A percentile compares a stretch with the other conserved stretches of the same genome.
Evolutionary conservation across 2,797 vertebrate genomes (phyloP).

Genomic region (Neostethus bicornis): DNA sequence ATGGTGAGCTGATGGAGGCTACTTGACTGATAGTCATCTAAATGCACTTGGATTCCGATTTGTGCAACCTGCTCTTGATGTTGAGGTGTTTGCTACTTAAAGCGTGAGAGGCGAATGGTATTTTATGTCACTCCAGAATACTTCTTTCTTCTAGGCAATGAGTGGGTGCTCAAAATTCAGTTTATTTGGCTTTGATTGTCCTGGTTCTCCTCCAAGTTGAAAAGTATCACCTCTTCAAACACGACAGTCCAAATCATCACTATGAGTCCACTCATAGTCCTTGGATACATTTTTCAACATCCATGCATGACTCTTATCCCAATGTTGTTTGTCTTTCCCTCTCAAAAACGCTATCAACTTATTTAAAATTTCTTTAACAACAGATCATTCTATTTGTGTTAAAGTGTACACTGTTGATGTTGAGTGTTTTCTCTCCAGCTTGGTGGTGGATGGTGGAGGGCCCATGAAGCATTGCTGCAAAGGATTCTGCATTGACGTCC

Average conservation of each 20-base stretch:
- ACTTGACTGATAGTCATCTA: slow-evolving; percentile 20
- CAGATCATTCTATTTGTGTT: slow-evolving; percentile 3
- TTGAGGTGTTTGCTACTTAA: background rate
- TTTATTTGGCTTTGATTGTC: slow-evolving; percentile 29
- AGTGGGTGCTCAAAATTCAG: background rate
- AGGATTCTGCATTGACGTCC: slow-evolving; percentile 96
- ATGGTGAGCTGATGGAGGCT: slow-evolving; percentile 25
- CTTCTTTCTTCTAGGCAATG: background rate
- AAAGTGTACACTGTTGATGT: background rate
- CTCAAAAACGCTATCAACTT: background rate
- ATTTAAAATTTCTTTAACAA: slow-evolving; percentile 7
- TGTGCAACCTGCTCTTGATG: slow-evolving; percentile 2
- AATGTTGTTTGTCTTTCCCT: slow-evolving; percentile 5
- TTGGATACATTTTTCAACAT: slow-evolving; percentile 12
- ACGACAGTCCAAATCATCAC: slow-evolving; percentile 14
- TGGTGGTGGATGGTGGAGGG: slow-evolving; percentile 69
- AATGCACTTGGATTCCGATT: slow-evolving; percentile 14
- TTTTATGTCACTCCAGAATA: background rate
- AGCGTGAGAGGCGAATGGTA: background rate
- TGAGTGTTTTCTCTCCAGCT: slow-evolving; percentile 47
- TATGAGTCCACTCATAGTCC: slow-evolving; percentile 23
- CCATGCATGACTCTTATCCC: background rate
- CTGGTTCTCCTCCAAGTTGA: slow-evolving; percentile 12
- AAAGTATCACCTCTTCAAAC: slow-evolving; percentile 9
- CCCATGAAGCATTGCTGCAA: slow-evolving; percentile 94